Base-by-base conservation (phyloP, 2,113 vertebrate genomes). In the Smithornis capensis region DNA sequence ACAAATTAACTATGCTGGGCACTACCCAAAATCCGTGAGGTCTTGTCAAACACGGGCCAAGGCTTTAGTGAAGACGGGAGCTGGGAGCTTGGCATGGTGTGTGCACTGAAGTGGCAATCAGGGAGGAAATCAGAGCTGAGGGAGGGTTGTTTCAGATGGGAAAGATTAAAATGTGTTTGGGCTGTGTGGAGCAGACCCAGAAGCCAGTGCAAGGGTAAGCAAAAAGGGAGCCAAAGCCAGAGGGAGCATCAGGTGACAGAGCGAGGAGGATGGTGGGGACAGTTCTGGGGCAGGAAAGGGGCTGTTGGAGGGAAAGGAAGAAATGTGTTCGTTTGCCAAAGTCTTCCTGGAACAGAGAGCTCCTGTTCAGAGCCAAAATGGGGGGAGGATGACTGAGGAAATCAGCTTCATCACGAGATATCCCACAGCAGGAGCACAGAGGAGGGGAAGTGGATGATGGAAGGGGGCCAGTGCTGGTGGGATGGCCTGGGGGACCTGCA, bases 131-230 rank as follows among this genome's bases (percentile, higher is more conserved):
- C 47, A 5, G 80, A 93, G 83, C 60, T 0, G 1, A 63, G 60
- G 47, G 68, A 71, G 76, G 56, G 86, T 67, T 90, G 52, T 93
- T 93, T 63, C 92, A 96, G 91, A 93, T 94, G 86, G 86, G 73
- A 92, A 89, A 81, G 76, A 89, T 95, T 95, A 96, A 94, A 95
- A 90, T 21, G 3, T 89, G 60, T 50, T 83, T 92, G 52, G 89
- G 53, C 74, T 91, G 62, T 0, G 7, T 87, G 87, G 24, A 89
- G 64, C 27, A 82, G 76, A 83, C 67, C 19, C 49, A 94, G 92
- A 73, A 95, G 67, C 62, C 62, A 49, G 55, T 35, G 60, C 63
- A 69, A 92, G 55, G 55, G 27, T 70, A 63, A 89, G 89, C 79
- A 78, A 88, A 94, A 64, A 77, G 49, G 63, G 63, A 94, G 76